A percentile compares a stretch with the other conserved stretches of the same genome.
Conservation (phyloP, 2,797 vertebrate genomes). For the Astyanax mexicanus region DNA sequence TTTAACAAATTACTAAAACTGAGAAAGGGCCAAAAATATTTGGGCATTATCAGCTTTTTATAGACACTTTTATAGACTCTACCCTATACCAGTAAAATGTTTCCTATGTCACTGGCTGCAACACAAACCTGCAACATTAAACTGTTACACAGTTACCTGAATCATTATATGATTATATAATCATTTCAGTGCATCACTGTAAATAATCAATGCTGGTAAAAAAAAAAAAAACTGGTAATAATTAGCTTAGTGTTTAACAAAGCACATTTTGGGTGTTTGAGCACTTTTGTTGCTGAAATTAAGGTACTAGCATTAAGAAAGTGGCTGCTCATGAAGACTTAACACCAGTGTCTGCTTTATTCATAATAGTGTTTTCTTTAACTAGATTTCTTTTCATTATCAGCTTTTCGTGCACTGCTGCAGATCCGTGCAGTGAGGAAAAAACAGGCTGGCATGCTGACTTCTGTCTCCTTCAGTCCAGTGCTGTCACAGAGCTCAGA, state of each 20-base stretch:
- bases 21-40: no score
- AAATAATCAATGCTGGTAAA: neutral
- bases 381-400: constrained; percentile 16
- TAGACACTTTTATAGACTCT: no score
- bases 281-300: constrained; percentile 69
- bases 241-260: neutral
- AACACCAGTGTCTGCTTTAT: constrained; percentile 65
- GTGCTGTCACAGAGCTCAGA: constrained; percentile 96
- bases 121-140: no score
- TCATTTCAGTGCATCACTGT: neutral
- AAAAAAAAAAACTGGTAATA: neutral
- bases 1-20: no score
- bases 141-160: no score
- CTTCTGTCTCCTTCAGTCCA: constrained; percentile 95
- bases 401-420: constrained; percentile 95
- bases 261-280: no score
- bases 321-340: constrained; percentile 52
- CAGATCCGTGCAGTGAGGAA: constrained; percentile 98
- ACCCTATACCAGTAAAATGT: no score
- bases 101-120: no score
- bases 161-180: no score
- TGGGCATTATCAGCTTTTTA: no score
- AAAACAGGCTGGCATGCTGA: constrained; percentile 89
- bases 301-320: constrained; percentile 65
- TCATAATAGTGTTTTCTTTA: constrained; percentile 5